phyloP scores from a whole-genome alignment of 2,888 invertebrate genomes.

The Acrobasis repandana region DNA sequence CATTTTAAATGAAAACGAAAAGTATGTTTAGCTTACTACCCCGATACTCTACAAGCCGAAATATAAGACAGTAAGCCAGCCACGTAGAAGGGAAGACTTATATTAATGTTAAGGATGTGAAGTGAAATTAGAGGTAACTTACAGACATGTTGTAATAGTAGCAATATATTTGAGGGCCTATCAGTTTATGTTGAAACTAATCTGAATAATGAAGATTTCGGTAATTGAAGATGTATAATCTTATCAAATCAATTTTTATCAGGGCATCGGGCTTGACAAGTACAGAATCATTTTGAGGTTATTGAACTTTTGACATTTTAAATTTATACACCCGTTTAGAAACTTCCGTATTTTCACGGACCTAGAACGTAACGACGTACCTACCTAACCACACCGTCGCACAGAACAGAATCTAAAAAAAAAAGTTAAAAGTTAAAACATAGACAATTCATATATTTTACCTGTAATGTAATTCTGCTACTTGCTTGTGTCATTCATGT shows the following conservation, averaged over 20 bases:
- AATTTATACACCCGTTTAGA: background rate
- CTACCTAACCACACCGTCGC: too few relatives aligned
- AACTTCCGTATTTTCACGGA: background rate
- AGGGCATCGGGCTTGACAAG: background rate
- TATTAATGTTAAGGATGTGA: too few relatives aligned
- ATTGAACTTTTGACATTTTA: conserved; percentile 4
- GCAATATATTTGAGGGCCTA: background rate
- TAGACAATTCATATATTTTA: background rate
- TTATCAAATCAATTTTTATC: conserved; percentile 2
- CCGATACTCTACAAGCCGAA: too few relatives aligned
- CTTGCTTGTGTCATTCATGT: conserved; percentile 35
- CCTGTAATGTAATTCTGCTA: background rate
- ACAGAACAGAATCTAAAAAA: too few relatives aligned
- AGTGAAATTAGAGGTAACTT: background rate
- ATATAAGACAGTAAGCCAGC: background rate
- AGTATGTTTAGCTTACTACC: too few relatives aligned
- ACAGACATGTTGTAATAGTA: background rate
- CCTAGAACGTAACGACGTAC: too few relatives aligned
- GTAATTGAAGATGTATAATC: background rate
- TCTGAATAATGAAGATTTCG: background rate
- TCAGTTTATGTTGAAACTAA: background rate
- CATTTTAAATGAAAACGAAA: too few relatives aligned
- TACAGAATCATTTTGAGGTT: background rate
- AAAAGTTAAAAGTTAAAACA: background rate
- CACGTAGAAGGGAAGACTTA: background rate